These are phyloP conservation scores for Accipiter cooperii DNA, from an alignment of 2,113 vertebrate genomes.

Conservation along the genomic window DNA sequence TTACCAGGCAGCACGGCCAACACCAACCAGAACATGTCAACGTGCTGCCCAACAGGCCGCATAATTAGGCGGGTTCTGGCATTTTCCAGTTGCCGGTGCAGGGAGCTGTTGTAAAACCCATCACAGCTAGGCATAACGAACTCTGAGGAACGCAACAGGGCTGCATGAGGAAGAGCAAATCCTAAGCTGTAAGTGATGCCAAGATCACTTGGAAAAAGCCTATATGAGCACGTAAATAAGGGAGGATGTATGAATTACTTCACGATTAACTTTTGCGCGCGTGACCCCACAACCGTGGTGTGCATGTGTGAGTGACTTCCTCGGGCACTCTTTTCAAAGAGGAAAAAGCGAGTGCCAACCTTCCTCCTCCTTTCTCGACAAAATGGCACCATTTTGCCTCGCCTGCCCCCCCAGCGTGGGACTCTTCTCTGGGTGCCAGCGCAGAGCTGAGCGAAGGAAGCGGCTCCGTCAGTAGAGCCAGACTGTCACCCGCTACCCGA, in stretches of 20 bases:
- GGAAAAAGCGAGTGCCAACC: not conserved
- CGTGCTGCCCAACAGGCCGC: not conserved
- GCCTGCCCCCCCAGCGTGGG: not conserved
- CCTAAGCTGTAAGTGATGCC: not conserved
- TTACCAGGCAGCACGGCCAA: not conserved
- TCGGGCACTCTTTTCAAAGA: not conserved
- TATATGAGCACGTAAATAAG: not conserved
- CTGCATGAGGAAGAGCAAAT: not conserved
- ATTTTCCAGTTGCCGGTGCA: not conserved
- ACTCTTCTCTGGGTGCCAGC: not conserved
- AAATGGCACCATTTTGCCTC: fast-evolving
- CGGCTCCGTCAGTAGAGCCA: not conserved
- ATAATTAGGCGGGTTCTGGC: not conserved
- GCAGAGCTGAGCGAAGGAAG: not conserved
- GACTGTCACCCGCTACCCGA: not conserved
- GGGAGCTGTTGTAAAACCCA: not conserved
- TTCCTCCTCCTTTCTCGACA: not conserved
- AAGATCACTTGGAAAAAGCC: not conserved
- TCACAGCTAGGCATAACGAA: fast-evolving
- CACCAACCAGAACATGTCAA: not conserved
- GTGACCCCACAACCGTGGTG: not conserved
- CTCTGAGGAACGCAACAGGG: not conserved
- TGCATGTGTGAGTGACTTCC: not conserved
- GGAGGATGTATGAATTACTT: not conserved
- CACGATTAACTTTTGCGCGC: not conserved